These are phyloP conservation scores for Anoura caudifer DNA, from an alignment of 2,113 vertebrate species.

Conservation along the genomic window DNA sequence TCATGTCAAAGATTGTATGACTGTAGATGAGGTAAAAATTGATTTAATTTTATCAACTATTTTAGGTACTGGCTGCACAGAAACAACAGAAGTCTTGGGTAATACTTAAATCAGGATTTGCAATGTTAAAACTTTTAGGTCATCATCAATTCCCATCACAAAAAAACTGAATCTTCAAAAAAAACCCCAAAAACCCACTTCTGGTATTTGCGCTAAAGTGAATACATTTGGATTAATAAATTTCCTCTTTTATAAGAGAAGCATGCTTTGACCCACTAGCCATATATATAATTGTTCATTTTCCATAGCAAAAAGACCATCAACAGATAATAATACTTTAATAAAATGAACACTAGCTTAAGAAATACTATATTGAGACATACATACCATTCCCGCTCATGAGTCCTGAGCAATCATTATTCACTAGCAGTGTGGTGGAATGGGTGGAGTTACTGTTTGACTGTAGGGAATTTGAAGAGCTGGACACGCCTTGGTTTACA, in stretches of 20 bases:
- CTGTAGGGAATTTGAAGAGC: constrained; percentile 87
- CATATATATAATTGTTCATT: background rate
- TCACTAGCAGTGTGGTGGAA: constrained; percentile 84
- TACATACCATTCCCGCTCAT: constrained; percentile 84
- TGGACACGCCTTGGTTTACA: constrained; percentile 86
- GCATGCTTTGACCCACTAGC: constrained; percentile 40
- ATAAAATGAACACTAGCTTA: constrained; percentile 41
- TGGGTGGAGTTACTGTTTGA: constrained; percentile 86
- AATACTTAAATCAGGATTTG: constrained; percentile 11
- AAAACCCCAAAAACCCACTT: background rate
- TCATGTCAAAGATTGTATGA: constrained; percentile 16
- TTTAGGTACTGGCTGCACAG: constrained; percentile 17
- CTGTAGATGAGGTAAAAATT: background rate
- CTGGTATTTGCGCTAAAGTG: constrained; percentile 16
- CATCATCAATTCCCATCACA: constrained; percentile 8
- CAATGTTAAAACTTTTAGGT: constrained; percentile 13
- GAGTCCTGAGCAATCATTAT: constrained; percentile 82
- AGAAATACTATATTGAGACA: constrained; percentile 46
- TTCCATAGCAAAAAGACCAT: constrained; percentile 40
- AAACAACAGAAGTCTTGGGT: background rate
- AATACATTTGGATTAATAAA: constrained; percentile 30
- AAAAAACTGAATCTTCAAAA: constrained; percentile 35
- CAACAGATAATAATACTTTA: constrained; percentile 43
- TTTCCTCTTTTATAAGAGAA: constrained; percentile 18
- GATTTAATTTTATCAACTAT: background rate